These are phyloP conservation scores for Falco columbarius DNA, from an alignment of 2,797 vertebrate genomes.

Conservation along the genomic window DNA sequence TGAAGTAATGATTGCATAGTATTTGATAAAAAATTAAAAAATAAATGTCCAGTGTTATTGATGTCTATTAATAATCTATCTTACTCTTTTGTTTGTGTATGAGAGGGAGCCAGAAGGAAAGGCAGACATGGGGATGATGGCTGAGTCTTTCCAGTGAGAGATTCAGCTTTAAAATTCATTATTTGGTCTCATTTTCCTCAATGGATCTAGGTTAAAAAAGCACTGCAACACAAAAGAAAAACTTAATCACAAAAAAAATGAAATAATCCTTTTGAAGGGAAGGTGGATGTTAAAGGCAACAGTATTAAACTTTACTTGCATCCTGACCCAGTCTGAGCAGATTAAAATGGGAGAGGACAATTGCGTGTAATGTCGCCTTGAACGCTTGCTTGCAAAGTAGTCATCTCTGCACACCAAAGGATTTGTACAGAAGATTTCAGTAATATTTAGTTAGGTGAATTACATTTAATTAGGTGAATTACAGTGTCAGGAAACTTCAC, in stretches of 20 bases:
- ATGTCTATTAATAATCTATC: background rate
- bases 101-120: background rate
- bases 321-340: background rate
- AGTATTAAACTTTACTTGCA: background rate
- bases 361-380: background rate
- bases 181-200: background rate
- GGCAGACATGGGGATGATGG: background rate
- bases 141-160: background rate
- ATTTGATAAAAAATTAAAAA: background rate
- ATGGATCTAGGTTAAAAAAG: background rate
- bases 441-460: slow-evolving; percentile 29
- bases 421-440: background rate
- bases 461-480: slow-evolving; percentile 29
- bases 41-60: background rate
- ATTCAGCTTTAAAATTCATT: background rate
- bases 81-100: background rate
- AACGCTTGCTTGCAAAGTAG: background rate
- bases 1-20: background rate
- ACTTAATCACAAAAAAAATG: background rate
- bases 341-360: background rate
- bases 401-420: background rate
- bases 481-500: background rate
- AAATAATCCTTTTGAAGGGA: background rate
- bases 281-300: background rate
- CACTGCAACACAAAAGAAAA: background rate